These are phyloP conservation scores for Xiphophorus couchianus DNA, from an alignment of 2,113 vertebrate genomes.

Conservation along the genomic window DNA sequence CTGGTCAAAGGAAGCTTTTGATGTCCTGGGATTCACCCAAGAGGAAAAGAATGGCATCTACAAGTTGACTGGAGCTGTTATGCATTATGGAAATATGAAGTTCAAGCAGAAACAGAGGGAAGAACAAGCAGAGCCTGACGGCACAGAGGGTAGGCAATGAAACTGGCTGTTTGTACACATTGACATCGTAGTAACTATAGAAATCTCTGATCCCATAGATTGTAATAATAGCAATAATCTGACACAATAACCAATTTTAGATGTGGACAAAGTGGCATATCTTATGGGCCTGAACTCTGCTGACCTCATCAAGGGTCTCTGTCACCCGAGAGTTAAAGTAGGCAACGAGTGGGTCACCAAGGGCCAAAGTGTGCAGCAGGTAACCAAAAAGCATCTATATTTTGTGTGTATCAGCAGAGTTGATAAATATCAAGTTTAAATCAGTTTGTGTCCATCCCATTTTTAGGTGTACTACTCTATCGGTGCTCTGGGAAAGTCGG, in stretches of 20 bases:
- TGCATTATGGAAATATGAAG: slow-evolving; percentile 94
- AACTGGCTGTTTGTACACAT: too few relatives aligned
- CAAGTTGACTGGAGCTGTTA: slow-evolving; percentile 89
- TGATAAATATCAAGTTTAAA: neutral
- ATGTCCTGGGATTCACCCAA: slow-evolving; percentile 83
- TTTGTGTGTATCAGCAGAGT: slow-evolving; percentile 1
- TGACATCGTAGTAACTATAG: neutral
- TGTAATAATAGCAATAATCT: neutral
- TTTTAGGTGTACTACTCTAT: slow-evolving; percentile 67
- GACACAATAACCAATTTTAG: neutral
- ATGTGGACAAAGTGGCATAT: slow-evolving; percentile 81
- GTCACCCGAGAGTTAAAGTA: slow-evolving; percentile 82
- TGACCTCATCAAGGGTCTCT: slow-evolving; percentile 80
- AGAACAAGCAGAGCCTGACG: slow-evolving; percentile 90
- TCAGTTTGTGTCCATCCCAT: neutral
- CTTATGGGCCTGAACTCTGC: slow-evolving; percentile 83
- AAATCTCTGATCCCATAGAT: neutral
- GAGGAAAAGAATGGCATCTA: slow-evolving; percentile 87
- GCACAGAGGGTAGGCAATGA: slow-evolving; percentile 85
- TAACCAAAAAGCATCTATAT: neutral
- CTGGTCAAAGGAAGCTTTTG: slow-evolving; percentile 56
- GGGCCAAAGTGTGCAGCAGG: slow-evolving; percentile 80
- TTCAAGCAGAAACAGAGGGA: slow-evolving; percentile 92
- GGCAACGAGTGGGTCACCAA: slow-evolving; percentile 83
- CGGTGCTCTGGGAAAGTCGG: slow-evolving; percentile 75